phyloP scores from a whole-genome alignment of 2,113 vertebrate species.

The Colistium nudipinnis region DNA sequence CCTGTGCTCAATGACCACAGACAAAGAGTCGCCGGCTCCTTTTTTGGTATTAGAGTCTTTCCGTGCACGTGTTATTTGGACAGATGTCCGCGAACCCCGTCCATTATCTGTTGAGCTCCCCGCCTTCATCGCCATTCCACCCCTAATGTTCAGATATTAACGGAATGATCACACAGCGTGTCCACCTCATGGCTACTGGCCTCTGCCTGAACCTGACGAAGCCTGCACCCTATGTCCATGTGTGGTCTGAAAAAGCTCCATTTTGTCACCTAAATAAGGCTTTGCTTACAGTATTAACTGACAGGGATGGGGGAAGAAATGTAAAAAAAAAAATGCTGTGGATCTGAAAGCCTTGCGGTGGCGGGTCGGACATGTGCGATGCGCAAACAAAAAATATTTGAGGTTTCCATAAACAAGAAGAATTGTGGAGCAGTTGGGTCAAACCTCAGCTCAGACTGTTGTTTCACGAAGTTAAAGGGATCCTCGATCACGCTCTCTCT shows the following conservation, averaged over 20 bases:
- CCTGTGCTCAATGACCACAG: not conserved
- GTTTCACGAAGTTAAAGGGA: not conserved
- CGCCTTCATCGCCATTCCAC: not conserved
- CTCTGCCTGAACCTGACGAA: not conserved
- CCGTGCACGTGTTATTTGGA: not conserved
- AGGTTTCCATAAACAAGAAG: constrained; percentile 30
- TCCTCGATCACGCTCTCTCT: constrained; percentile 16
- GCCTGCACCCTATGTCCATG: constrained; percentile 7
- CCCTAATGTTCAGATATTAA: constrained; percentile 23
- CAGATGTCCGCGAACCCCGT: constrained; percentile 1
- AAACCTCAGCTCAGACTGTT: not conserved
- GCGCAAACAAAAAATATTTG: not conserved
- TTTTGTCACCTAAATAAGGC: constrained; percentile 38
- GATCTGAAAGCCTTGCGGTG: not conserved
- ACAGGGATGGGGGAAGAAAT: constrained; percentile 6
- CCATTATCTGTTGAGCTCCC: constrained; percentile 6
- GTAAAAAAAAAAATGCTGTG: not conserved
- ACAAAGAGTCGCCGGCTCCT: constrained; percentile 7
- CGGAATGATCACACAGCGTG: constrained; percentile 1
- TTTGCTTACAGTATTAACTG: constrained; percentile 34
- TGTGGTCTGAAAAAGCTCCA: constrained; percentile 5
- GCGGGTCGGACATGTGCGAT: not conserved
- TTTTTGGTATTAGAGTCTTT: constrained; percentile 17
- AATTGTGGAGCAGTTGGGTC: not conserved
- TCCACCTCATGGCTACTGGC: not conserved